phyloP scores from a whole-genome alignment of 2,113 vertebrate species.

The Cryptotis parvus region DNA sequence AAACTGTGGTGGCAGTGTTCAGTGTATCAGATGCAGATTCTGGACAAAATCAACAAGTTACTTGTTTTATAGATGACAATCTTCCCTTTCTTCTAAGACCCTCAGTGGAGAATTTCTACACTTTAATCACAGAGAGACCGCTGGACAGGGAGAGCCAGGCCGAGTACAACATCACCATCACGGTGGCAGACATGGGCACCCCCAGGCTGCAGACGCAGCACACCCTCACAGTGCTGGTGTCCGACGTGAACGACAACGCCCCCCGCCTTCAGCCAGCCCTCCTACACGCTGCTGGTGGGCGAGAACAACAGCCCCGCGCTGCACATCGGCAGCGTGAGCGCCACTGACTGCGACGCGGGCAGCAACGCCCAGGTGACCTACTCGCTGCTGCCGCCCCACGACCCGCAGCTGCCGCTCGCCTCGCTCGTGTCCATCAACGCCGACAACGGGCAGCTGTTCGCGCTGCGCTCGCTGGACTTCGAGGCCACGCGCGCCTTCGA shows the following conservation, averaged over 20 bases:
- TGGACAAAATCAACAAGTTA: constrained; percentile 72
- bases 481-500: no score
- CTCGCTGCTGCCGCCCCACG: no score
- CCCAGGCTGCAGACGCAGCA: neutral
- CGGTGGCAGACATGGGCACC: neutral
- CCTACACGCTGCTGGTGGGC: neutral
- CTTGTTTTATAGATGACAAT: constrained; percentile 67
- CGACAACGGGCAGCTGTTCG: no score
- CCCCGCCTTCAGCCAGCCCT: neutral
- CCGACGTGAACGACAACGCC: constrained; percentile 23
- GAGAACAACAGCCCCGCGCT: no score
- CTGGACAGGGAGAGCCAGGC: constrained; percentile 38
- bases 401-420: no score
- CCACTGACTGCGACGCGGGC: no score
- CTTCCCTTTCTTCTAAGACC: constrained; percentile 73
- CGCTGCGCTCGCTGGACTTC: no score
- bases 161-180: neutral
- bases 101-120: constrained; percentile 73
- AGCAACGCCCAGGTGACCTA: no score
- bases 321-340: no score
- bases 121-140: constrained; percentile 39
- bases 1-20: constrained; percentile 89
- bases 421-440: no score
- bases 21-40: constrained; percentile 89
- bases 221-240: neutral